Evolutionary conservation across 2,113 vertebrate genomes (phyloP).

Genomic region (Nanorana parkeri): DNA sequence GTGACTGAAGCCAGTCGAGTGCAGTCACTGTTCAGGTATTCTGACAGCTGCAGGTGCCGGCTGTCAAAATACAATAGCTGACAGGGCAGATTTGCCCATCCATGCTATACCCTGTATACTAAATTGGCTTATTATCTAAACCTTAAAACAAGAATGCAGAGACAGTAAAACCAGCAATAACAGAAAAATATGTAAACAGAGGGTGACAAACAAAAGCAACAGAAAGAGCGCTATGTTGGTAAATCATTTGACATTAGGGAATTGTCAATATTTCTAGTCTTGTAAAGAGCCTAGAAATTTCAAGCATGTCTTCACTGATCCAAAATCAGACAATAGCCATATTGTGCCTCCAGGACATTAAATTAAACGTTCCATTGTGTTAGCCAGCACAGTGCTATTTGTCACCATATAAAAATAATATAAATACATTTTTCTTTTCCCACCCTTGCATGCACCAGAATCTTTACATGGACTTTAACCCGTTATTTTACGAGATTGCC

Average conservation of each 20-base stretch:
- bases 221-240: conserved; percentile 20
- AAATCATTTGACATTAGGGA: conserved; percentile 42
- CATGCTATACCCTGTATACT: not conserved
- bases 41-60: no score
- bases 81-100: no score
- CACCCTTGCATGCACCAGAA: not conserved
- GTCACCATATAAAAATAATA: conserved; percentile 30
- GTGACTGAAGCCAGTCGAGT: no score
- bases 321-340: conserved; percentile 44
- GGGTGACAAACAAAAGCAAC: conserved; percentile 1
- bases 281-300: conserved; percentile 35
- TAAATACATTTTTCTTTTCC: conserved; percentile 21
- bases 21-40: no score
- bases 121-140: not conserved
- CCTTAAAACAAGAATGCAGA: not conserved
- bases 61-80: no score
- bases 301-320: conserved; percentile 47
- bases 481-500: no score
- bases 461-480: not conserved
- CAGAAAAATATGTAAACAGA: conserved; percentile 11
- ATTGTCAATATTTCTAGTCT: conserved; percentile 42
- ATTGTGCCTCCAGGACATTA: conserved; percentile 23
- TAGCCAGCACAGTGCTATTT: conserved; percentile 12
- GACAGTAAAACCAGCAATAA: not conserved
- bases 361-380: conserved; percentile 50